Evolutionary conservation across 2,113 vertebrate genomes (phyloP), one percentile per base, ranked within the genome.

Genomic region (Rhea americana): DNA sequence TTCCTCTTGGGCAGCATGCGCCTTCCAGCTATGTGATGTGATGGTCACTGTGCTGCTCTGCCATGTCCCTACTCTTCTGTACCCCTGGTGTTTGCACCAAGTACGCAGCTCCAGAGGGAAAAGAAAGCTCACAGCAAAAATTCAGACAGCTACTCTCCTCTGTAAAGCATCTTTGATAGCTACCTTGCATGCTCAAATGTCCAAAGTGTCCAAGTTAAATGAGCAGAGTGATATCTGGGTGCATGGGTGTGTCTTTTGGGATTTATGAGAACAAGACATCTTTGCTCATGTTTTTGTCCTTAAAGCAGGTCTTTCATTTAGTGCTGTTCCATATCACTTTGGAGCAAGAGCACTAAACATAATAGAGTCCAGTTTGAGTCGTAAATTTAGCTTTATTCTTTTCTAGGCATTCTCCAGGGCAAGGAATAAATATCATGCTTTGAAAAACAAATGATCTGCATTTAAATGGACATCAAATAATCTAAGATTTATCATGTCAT

Each of bases 31-130:
- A 39, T 0, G 14, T 61, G 82, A 71, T 89, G 65, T 2, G 5
- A 48, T 0, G 0, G 30, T 51, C 1, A 2, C 41, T 4, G 1
- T 0, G 3, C 72, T 85, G 86, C 77, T 84, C 77, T 4, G 47
- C 5, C 9, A 47, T 17, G 51, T 89, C 26, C 55, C 55, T 32
- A 9, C 30, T 58, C 30, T 48, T n/a, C 74, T 30, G 28, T 3
- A 24, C 26, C 53, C 32, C 76, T 22, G 18, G 30, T 66, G 66
- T 19, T 71, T 56, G 68, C 19, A 5, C 25, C 41, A 13, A 5
- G 48, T 3, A 1, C 2, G 24, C 51, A 61, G 26, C 14, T 26
- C 62, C 85, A 9, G 39, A n/a, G 45, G 22, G 37, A 63, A 73
- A 72, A 78, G 32, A 59, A 30, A 75, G 72, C 22, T 72, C 61